These are phyloP conservation scores for Adelphocoris suturalis DNA, from an alignment of 2,888 invertebrate genomes.

Conservation along the genomic window DNA sequence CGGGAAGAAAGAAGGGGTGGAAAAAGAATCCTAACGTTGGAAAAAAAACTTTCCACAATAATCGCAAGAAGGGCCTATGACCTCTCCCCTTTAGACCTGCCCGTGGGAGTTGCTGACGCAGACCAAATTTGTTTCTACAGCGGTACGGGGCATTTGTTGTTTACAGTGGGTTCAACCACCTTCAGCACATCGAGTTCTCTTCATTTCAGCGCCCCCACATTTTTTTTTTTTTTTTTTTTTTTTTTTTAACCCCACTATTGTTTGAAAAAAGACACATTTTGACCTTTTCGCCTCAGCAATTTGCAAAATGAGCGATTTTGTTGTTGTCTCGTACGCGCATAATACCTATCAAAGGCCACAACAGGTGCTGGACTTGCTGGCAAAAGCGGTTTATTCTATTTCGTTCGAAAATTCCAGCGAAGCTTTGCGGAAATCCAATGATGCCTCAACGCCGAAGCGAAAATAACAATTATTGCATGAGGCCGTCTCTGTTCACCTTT, in stretches of 20 bases:
- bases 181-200: background rate
- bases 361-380: background rate
- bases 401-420: background rate
- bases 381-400: background rate
- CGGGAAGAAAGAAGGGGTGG: background rate
- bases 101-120: slow-evolving; percentile 17
- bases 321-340: background rate
- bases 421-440: slow-evolving; percentile 2
- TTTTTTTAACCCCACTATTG: background rate
- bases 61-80: background rate
- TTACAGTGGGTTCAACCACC: slow-evolving; percentile 31
- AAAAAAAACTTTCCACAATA: background rate
- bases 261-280: slow-evolving; percentile 1
- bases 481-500: background rate
- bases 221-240: slow-evolving; percentile 6
- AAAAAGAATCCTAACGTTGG: background rate
- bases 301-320: background rate
- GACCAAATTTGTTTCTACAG: background rate
- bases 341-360: background rate
- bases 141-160: background rate
- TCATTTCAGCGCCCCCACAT: slow-evolving; percentile 39
- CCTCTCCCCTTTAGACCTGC: slow-evolving; percentile 9
- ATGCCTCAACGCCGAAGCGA: too few species aligned
- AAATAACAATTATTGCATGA: background rate
- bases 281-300: slow-evolving; percentile 12